These are phyloP conservation scores for Eueremaeus valkanovi DNA, from an alignment of 2,888 invertebrate species.

Conservation along the genomic window DNA sequence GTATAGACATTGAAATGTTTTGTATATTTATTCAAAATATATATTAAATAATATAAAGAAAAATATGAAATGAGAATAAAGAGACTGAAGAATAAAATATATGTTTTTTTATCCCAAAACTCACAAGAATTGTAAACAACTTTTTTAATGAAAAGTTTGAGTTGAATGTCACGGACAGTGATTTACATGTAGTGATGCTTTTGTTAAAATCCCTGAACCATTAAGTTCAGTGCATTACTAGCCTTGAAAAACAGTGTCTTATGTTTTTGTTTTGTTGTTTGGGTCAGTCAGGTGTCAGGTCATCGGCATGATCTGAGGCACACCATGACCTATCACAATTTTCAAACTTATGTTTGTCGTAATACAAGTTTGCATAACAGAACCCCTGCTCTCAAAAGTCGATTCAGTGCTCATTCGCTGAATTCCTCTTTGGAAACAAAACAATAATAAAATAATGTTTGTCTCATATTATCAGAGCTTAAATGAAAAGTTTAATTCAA, in stretches of 20 bases:
- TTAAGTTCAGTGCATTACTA: background rate
- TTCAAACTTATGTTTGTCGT: too few species aligned
- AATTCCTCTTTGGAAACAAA: too few species aligned
- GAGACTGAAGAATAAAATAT: too few species aligned
- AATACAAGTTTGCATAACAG: background rate
- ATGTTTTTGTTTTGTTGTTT: background rate
- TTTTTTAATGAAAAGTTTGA: too few species aligned
- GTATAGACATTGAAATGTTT: too few species aligned
- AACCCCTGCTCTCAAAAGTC: background rate
- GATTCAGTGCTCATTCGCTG: background rate
- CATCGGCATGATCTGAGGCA: background rate
- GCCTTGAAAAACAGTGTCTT: background rate
- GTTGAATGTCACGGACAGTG: slow-evolving; percentile 1
- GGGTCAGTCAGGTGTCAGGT: slow-evolving; percentile 23
- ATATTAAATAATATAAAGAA: too few species aligned
- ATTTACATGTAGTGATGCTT: background rate
- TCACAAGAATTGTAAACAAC: too few species aligned
- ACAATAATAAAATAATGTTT: too few species aligned
- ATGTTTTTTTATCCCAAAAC: too few species aligned
- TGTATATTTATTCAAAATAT: too few species aligned
- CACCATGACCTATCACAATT: background rate
- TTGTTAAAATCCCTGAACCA: background rate
- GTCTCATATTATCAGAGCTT: background rate
- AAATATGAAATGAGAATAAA: too few species aligned
- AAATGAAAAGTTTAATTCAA: background rate